Evolutionary conservation across 2,113 vertebrate genomes (phyloP), one percentile per base, ranked within the genome.

Genomic region (Phrynocephalus versicolor): DNA sequence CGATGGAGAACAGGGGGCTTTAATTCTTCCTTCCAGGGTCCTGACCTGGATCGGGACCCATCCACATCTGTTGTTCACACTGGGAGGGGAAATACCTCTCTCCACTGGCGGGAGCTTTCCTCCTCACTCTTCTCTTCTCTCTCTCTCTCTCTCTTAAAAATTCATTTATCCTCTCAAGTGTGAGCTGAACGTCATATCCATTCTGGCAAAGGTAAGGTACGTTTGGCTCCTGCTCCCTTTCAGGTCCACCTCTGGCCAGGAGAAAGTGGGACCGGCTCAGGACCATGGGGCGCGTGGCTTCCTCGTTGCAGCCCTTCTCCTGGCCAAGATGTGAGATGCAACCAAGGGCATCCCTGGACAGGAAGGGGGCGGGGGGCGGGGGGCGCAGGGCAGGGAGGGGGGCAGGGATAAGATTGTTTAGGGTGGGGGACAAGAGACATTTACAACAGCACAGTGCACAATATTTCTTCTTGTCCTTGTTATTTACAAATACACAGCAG

Each of bases 401-500:
- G 92, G 94, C 94, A 88, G 16, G 90, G 93, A 91, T 45, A 92
- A 91, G 85, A 89, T 97, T 94, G 95, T 96, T 96, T 94, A n/a
- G 96, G 97, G 12, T 2, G 62, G 60, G 39, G 79, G 27, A 97
- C 96, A 89, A 96, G 94, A 97, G 96, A 98, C 97, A 94, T 96
- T 85, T 96, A 98, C 97, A 98, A 98, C 96, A 97, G 98, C 97
- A 95, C 96, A 97, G 97, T 97, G 97, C 97, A 98, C 97, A 93
- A 96, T 87, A 94, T 95, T 92, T 93, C 27, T 80, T 21, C 45
- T 58, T 33, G 57, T 83, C 37, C 3, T 83, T 94, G 96, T 97
- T 99, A 99, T 99, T 98, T 98, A 98, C 98, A 99, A 93, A 97
- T 97, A 98, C 96, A 96, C 98, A 98, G 97, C 97, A 98, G 98